Conservation (phyloP, 2,113 vertebrate genomes). For the Gallinago paraguaiae region DNA sequence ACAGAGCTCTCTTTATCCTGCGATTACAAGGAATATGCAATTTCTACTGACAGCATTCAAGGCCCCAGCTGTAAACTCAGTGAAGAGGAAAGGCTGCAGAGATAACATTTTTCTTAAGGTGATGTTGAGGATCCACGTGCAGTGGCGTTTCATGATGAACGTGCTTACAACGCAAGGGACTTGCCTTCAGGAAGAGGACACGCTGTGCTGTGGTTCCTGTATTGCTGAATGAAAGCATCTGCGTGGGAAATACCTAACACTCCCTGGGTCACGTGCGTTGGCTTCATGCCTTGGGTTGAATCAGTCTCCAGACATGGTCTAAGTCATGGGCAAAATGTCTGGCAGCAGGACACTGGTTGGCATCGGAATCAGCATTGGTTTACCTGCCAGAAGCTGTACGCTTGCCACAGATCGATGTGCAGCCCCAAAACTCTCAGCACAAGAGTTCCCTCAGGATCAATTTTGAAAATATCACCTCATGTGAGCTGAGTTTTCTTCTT, state of each 20-base stretch:
- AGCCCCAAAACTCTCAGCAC: not conserved
- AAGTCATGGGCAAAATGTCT: not conserved
- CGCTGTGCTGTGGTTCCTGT: not conserved
- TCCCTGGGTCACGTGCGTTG: not conserved
- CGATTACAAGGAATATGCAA: not conserved
- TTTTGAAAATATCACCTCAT: not conserved
- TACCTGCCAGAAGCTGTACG: not conserved
- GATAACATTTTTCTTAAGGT: not conserved
- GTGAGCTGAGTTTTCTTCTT: not conserved
- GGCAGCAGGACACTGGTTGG: not conserved
- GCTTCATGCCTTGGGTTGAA: not conserved
- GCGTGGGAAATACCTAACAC: conserved; percentile 9
- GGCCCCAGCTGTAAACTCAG: not conserved
- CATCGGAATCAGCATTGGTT: not conserved
- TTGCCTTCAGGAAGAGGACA: conserved; percentile 28
- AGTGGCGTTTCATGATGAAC: not conserved
- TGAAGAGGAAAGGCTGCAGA: not conserved
- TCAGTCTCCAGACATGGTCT: not conserved
- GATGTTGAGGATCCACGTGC: not conserved
- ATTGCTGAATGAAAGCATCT: not conserved
- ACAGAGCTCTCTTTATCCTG: not conserved
- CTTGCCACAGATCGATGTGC: not conserved
- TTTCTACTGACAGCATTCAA: not conserved
- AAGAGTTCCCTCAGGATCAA: not conserved
- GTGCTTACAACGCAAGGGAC: not conserved